phyloP scores from a whole-genome alignment of 2,113 vertebrate genomes.

The Cettia cetti region DNA sequence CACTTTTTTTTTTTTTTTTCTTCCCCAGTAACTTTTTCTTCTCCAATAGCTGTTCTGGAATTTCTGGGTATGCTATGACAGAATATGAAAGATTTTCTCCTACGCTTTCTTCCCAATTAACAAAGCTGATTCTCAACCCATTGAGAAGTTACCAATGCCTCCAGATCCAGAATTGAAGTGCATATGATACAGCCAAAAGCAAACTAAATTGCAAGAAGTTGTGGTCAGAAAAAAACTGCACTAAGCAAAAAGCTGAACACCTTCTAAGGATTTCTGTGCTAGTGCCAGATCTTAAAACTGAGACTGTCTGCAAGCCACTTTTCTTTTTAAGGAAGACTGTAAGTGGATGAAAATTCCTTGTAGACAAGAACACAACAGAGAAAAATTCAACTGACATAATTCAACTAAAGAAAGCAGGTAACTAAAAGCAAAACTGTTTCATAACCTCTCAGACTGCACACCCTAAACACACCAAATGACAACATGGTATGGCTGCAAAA shows the following conservation, averaged over 20 bases:
- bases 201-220: neutral
- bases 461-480: neutral
- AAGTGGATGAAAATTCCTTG: neutral
- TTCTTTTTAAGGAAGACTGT: neutral
- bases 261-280: neutral
- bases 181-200: neutral
- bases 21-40: neutral
- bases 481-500: neutral
- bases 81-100: neutral
- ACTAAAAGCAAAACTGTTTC: neutral
- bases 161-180: neutral
- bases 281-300: neutral
- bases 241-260: neutral
- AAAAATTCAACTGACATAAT: neutral
- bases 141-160: neutral
- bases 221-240: neutral
- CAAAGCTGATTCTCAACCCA: neutral
- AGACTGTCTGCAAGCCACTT: neutral
- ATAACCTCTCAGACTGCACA: neutral
- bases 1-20: neutral
- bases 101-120: neutral
- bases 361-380: neutral
- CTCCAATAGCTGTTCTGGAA: neutral
- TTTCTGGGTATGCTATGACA: neutral
- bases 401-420: neutral